Evolutionary conservation across 1,140 invertebrate genomes (phyloP).

Genomic region (Drosophila mayri): DNA sequence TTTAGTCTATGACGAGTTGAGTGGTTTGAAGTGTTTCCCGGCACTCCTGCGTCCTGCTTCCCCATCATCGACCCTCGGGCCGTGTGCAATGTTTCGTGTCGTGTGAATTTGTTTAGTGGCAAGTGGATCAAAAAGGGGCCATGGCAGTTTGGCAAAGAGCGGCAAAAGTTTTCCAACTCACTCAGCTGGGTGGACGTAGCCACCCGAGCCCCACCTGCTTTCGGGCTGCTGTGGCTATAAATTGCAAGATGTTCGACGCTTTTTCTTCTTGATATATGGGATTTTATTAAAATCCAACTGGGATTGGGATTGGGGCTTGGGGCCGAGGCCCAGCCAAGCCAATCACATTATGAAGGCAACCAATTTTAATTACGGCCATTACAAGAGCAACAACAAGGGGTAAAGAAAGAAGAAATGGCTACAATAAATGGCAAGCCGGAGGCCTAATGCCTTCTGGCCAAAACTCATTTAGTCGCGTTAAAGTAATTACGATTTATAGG

Average conservation of each 20-base stretch:
- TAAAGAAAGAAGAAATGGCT: constrained; percentile 18
- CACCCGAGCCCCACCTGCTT: constrained; percentile 3
- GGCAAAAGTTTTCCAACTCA: constrained; percentile 51
- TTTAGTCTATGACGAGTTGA: constrained; percentile 77
- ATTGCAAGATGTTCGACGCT: constrained; percentile 56
- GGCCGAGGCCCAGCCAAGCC: constrained; percentile 39
- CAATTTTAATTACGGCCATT: constrained; percentile 81
- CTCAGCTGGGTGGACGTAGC: background rate
- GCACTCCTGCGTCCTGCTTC: background rate
- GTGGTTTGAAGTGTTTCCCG: constrained; percentile 67
- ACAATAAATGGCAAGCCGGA: constrained; percentile 49
- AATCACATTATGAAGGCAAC: constrained; percentile 80
- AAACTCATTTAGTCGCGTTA: constrained; percentile 81
- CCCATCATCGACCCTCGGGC: constrained; percentile 20
- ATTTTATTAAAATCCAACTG: constrained; percentile 57
- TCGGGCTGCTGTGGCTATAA: constrained; percentile 43
- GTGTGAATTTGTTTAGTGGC: constrained; percentile 77
- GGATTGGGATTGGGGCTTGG: background rate
- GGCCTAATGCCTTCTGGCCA: constrained; percentile 71
- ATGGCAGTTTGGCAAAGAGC: constrained; percentile 28
- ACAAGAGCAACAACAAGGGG: constrained; percentile 40
- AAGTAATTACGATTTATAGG: constrained; percentile 83
- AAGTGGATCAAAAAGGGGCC: constrained; percentile 29
- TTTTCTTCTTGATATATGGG: constrained; percentile 66
- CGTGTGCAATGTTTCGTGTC: constrained; percentile 56